Conservation (phyloP, 1,140 invertebrate species). For the Zaprionus camerounensis region DNA sequence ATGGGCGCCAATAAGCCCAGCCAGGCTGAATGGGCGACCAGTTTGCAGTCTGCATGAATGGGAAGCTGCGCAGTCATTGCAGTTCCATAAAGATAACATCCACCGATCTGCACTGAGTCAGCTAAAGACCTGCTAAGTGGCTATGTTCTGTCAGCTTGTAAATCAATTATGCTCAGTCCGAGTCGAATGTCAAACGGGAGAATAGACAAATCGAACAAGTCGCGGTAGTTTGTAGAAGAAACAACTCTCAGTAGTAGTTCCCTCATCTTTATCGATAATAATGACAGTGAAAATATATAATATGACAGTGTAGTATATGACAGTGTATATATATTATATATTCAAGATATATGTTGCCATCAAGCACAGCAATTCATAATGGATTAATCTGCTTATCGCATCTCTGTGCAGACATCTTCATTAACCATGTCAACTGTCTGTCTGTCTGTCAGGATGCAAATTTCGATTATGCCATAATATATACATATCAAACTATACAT, state of each 20-base stretch:
- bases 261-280: no score
- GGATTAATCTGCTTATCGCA: constrained; percentile 1
- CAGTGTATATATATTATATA: no score
- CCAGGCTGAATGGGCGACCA: constrained; percentile 65
- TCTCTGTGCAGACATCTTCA: constrained; percentile 9
- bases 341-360: neutral
- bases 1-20: constrained; percentile 47
- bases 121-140: constrained; percentile 69
- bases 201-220: constrained; percentile 38
- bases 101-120: neutral
- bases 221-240: neutral
- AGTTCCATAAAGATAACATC: constrained; percentile 58
- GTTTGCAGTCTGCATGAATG: constrained; percentile 78
- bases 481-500: neutral
- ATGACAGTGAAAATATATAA: no score
- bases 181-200: constrained; percentile 23
- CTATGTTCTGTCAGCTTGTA: constrained; percentile 70
- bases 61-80: constrained; percentile 48
- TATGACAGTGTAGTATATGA: no score
- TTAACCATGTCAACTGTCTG: constrained; percentile 27
- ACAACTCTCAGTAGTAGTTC: neutral
- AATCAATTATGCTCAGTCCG: constrained; percentile 57
- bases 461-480: constrained; percentile 2
- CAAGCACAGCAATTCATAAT: neutral
- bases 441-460: constrained; percentile 30